Evolutionary conservation across 2,113 vertebrate species (phyloP).

Genomic region (Macquaria australasica): DNA sequence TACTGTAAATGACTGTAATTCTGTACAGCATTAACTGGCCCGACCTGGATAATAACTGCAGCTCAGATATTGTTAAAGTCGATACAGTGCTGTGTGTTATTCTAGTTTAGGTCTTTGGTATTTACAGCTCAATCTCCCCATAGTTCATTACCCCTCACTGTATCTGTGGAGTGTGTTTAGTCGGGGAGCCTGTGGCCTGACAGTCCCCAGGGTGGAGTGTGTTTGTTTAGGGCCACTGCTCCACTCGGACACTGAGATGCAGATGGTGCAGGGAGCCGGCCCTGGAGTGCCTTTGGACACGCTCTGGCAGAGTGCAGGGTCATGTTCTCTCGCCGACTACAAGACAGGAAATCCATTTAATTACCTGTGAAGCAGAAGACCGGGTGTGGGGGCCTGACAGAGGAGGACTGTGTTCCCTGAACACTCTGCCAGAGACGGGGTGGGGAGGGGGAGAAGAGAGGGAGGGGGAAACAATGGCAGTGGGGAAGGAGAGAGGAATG

Average conservation of each 20-base stretch:
- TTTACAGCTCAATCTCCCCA: slow-evolving; percentile 70
- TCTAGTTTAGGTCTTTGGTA: slow-evolving; percentile 52
- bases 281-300: slow-evolving; percentile 90
- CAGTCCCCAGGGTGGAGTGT: slow-evolving; percentile 78
- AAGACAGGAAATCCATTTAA: slow-evolving; percentile 99
- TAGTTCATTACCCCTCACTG: slow-evolving; percentile 73
- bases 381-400: slow-evolving; percentile 92
- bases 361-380: slow-evolving; percentile 99
- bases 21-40: slow-evolving; percentile 19
- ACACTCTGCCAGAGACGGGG: slow-evolving; percentile 87
- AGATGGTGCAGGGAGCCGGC: slow-evolving; percentile 89
- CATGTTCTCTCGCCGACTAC: slow-evolving; percentile 95
- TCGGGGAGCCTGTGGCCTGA: slow-evolving; percentile 65
- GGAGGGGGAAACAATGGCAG: too few relatives aligned
- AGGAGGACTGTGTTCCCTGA: slow-evolving; percentile 90
- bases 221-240: slow-evolving; percentile 84
- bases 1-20: slow-evolving; percentile 2
- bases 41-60: slow-evolving; percentile 24
- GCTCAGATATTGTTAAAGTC: slow-evolving; percentile 32
- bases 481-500: slow-evolving; percentile 45
- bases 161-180: slow-evolving; percentile 72
- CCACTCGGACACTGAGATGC: slow-evolving; percentile 82
- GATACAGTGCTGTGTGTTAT: neutral
- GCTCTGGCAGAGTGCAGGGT: slow-evolving; percentile 91
- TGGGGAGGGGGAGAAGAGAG: neutral